Conservation (phyloP, 2,113 vertebrate genomes). For the Bubo bubo region DNA sequence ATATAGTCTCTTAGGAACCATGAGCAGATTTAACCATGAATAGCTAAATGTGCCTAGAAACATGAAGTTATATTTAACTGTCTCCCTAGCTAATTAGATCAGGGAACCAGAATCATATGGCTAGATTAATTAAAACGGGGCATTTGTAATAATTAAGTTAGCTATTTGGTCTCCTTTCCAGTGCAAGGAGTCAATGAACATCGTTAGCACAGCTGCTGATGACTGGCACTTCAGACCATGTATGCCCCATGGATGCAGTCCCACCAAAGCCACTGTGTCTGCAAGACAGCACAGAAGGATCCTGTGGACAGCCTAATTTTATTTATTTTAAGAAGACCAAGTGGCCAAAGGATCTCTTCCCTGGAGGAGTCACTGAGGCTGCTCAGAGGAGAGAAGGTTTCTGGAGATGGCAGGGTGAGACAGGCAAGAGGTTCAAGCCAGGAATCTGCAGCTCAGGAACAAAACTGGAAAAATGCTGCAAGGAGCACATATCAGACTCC, state of each 20-base stretch:
- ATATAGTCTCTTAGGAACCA: background rate
- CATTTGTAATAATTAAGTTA: background rate
- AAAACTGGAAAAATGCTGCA: background rate
- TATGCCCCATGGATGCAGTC: background rate
- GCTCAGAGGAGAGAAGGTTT: background rate
- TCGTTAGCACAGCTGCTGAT: rapidly evolving
- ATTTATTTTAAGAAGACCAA: background rate
- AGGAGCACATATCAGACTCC: background rate
- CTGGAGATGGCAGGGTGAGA: background rate
- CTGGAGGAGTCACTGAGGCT: background rate
- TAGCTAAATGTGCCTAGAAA: background rate
- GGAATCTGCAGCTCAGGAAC: background rate
- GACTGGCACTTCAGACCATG: background rate
- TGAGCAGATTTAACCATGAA: background rate
- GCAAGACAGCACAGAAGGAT: background rate
- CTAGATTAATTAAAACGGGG: background rate
- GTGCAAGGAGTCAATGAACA: background rate
- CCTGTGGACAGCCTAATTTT: background rate
- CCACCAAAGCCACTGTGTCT: background rate
- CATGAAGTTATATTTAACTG: slow-evolving; percentile 27
- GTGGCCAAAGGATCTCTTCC: background rate
- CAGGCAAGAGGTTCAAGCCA: background rate
- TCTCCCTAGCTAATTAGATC: slow-evolving; percentile 12
- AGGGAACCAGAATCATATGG: background rate
- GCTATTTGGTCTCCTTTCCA: background rate